A percentile compares a stretch with the other conserved stretches of the same genome.
These are phyloP conservation scores for Ceratosolen fusciceps DNA, from an alignment of 1,140 invertebrate genomes.

Conservation along the genomic window DNA sequence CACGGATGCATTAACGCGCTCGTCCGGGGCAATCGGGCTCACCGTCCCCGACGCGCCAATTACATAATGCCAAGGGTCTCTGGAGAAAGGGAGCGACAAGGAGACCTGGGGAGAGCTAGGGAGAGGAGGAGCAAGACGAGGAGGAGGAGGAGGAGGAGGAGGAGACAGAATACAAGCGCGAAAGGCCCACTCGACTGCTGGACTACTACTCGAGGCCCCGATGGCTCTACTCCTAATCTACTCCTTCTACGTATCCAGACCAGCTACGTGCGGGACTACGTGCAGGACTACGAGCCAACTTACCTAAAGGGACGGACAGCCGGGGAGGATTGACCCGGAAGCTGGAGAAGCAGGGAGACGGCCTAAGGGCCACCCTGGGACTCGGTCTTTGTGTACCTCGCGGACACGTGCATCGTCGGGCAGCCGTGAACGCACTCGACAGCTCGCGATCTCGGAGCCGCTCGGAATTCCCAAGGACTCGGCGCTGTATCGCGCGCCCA, in stretches of 20 bases:
- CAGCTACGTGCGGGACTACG: no score
- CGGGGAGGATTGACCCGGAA: not conserved
- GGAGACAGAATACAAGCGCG: not conserved
- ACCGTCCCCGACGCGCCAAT: no score
- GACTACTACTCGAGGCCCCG: no score
- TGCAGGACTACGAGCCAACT: no score
- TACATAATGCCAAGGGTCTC: no score
- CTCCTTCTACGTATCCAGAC: no score
- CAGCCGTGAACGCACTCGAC: not conserved
- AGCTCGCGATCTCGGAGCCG: not conserved
- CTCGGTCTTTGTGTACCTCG: not conserved
- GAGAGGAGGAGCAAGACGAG: not conserved
- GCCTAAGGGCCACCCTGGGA: no score
- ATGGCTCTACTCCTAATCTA: no score
- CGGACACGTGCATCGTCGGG: not conserved
- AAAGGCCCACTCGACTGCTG: no score
- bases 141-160: not conserved
- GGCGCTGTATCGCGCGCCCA: not conserved
- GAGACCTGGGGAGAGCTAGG: no score
- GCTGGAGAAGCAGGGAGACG: not conserved
- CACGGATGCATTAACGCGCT: not conserved
- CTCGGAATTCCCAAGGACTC: not conserved
- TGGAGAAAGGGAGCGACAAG: no score
- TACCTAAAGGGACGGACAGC: no score
- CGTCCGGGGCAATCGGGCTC: not conserved